Evolutionary conservation across 2,888 invertebrate species (phyloP).

Genomic region (Pecten maximus): DNA sequence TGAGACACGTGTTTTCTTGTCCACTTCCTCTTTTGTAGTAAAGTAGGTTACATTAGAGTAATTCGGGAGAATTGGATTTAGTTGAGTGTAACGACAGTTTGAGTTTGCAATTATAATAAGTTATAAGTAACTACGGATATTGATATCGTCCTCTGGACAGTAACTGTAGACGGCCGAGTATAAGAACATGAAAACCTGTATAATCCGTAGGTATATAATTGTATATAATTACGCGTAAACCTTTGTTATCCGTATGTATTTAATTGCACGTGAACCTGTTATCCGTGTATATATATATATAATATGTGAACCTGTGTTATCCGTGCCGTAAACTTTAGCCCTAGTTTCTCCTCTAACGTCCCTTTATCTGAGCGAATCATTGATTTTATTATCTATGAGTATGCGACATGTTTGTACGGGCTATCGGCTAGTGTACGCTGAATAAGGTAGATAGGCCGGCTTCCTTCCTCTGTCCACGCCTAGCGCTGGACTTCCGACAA

Average conservation of each 20-base stretch:
- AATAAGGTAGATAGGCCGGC: background rate
- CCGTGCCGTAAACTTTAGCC: background rate
- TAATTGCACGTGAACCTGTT: background rate
- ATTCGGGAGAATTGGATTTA: background rate
- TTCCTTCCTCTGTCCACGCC: constrained; percentile 18
- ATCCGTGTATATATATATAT: background rate
- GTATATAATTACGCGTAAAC: background rate
- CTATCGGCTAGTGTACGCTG: background rate
- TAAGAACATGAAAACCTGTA: background rate
- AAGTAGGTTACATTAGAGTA: background rate
- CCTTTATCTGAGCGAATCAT: background rate
- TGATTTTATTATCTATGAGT: constrained; percentile 13
- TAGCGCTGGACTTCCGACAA: constrained; percentile 1
- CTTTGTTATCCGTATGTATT: background rate
- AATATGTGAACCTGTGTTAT: too few species aligned
- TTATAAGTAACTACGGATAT: too few species aligned
- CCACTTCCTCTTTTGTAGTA: background rate
- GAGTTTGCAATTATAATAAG: too few species aligned
- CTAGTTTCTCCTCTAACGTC: background rate
- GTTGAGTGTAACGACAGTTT: background rate
- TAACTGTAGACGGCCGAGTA: background rate
- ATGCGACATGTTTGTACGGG: constrained; percentile 31
- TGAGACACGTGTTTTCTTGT: background rate
- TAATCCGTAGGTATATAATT: background rate
- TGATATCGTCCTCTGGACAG: too few species aligned